Evolutionary conservation across 2,113 vertebrate genomes (phyloP).

Genomic region (Regulus satrapa): DNA sequence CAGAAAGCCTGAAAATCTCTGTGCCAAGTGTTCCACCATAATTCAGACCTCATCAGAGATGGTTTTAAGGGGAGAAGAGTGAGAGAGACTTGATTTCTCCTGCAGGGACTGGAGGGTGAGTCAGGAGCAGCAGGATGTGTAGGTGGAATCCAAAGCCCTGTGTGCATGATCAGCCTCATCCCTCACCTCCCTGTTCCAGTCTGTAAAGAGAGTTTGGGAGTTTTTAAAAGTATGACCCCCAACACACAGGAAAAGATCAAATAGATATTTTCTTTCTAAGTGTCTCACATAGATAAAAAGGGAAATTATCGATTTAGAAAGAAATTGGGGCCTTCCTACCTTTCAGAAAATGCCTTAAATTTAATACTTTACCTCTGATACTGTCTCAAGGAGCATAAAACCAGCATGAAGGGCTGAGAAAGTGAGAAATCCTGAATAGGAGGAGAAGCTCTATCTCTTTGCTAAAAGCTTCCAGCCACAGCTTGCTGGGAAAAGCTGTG

Average conservation of each 20-base stretch:
- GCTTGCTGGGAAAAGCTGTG: neutral
- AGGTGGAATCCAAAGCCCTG: neutral
- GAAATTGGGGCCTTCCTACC: neutral
- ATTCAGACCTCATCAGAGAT: neutral
- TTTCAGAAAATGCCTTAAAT: neutral
- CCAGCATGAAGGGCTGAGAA: neutral
- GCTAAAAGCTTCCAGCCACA: neutral
- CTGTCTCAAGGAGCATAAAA: neutral
- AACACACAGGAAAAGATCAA: neutral
- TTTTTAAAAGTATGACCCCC: neutral
- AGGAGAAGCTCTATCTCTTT: neutral
- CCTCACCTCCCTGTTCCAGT: neutral
- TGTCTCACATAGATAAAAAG: neutral
- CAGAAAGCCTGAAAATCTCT: no score
- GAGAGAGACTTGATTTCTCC: neutral
- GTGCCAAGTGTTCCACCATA: no score
- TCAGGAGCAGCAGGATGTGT: neutral
- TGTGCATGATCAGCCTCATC: neutral
- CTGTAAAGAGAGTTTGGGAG: neutral
- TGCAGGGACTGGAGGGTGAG: neutral
- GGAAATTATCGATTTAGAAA: neutral
- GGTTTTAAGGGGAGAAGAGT: neutral
- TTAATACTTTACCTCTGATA: neutral
- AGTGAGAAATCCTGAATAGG: constrained; percentile 1
- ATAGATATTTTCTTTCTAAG: neutral